Base-by-base conservation (phyloP, 2,888 invertebrate species). In the Leptinotarsa rubiginosa region DNA sequence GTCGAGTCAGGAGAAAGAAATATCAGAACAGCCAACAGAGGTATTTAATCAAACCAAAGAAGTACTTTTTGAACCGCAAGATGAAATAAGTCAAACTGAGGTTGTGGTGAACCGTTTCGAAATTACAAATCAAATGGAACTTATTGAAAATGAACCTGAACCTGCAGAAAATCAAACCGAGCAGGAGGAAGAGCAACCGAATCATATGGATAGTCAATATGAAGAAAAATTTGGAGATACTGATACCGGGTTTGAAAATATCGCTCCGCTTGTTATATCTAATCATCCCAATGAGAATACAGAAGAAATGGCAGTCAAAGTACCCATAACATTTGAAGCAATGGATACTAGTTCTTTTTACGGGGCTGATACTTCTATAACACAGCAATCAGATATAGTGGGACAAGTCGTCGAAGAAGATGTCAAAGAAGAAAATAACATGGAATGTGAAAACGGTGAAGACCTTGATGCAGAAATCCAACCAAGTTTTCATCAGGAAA, bases 81-180 rank as follows among this genome's bases (percentile, higher is more conserved):
- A 22, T 47, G 50, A 50, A 2, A 5, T 25, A 12, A 69, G n/a
- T 69, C 0, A 54, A 25, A 16, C 62, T 62, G 69, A 59, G 13
- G 20, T 47, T 59, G 15, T 25, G 22, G 22, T 47, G 18, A 47
- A 47, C 20, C 59, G 31, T 15, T 47, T 49, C 2, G 62, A 69
- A 49, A 15, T 56, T 22, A 49, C 22, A 66, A 66, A 66, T 47
- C 66, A 49, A 10, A n/a, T 22, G 20, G 47, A 73, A 62, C 22
- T 47, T 25, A 25, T 62, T 16, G 62, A 41, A 25, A 62, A 62
- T 31, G 16, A 41, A 16, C 5, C 31, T 18, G 47, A 49, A 52
- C n/a, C 4, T n/a, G 7, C 16, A 52, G 67, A 20, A 12, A 50
- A 25, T 49, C 49, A 20, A 41, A 41, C 2, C 41, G 41, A 49